Evolutionary conservation across 2,797 vertebrate species (phyloP).

Genomic region (Sphenodon punctatus): DNA sequence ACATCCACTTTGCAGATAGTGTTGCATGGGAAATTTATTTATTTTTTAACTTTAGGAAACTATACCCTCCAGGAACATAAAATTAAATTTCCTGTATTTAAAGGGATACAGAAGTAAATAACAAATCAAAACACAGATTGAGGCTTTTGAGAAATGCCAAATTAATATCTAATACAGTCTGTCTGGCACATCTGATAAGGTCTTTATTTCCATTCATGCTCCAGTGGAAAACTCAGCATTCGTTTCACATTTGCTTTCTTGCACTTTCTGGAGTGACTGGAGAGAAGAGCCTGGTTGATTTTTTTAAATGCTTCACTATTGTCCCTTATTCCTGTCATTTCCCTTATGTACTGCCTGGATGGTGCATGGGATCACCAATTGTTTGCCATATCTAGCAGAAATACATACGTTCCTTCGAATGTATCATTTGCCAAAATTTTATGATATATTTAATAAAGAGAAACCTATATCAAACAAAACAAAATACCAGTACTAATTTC

Average conservation of each 20-base stretch:
- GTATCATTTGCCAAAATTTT: too few species aligned
- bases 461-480: background rate
- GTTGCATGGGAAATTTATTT: slow-evolving; percentile 1
- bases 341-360: background rate
- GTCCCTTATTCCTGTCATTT: background rate
- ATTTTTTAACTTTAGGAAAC: slow-evolving; percentile 28
- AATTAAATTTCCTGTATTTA: slow-evolving; percentile 56
- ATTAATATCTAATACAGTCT: slow-evolving; percentile 32
- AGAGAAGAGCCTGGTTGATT: background rate
- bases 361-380: background rate
- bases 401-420: background rate
- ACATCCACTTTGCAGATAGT: background rate
- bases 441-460: background rate
- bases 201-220: slow-evolving; percentile 9
- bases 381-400: slow-evolving; percentile 1
- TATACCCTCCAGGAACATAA: slow-evolving; percentile 38
- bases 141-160: slow-evolving; percentile 15
- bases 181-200: background rate
- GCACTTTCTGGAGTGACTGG: background rate
- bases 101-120: slow-evolving; percentile 34
- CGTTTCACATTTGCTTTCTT: slow-evolving; percentile 31
- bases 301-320: slow-evolving; percentile 9
- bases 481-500: background rate
- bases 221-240: slow-evolving; percentile 26
- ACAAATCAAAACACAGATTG: slow-evolving; percentile 47